Base-by-base conservation (phyloP, 2,113 vertebrate genomes). In the Empidonax traillii region DNA sequence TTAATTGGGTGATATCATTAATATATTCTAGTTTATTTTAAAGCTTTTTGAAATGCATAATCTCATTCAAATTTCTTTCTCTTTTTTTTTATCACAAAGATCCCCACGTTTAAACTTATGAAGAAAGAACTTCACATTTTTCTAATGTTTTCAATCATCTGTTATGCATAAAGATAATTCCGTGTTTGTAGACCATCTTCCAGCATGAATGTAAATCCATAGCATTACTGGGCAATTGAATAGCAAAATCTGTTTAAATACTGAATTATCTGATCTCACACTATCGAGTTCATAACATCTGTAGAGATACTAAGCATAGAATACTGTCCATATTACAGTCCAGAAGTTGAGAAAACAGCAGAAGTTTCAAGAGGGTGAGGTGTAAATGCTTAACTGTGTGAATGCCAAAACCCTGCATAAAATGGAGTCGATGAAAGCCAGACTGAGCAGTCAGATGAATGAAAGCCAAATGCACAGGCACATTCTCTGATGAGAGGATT, bases 201-300 rank as follows among this genome's bases (percentile, higher is more conserved):
- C 63, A 61, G 4, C 25, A 23, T 90, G n/a, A 89, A 87, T 67
- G 58, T 65, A 95, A 96, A 95, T 83, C 75, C 88, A 89, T 7
- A 49, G 9, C 24, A 93, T 89, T 93, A 90, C 75, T 93, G 3
- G 23, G 28, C 89, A 97, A 94, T 85, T 81, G 33, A 14, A 24
- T 59, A 20, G 8, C 10, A 84, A 94, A 93, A 80, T 94, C 53
- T 73, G 16, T 90, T 97, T 96, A 93, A 96, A 93, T 69, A 91
- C 63, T 55, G n/a, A 93, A 96, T 97, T 97, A 92, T 47, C 94
- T 95, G 82, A 77, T 78, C 49, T 83, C 88, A 51, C 39, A 35
- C 39, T 85, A 72, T 33, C 84, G 88, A 94, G 69, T 94, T 63
- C 4, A 80, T 93, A 94, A 86, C 7, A 88, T 72, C 73, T 58